Evolutionary conservation across 2,888 invertebrate species (phyloP).

Genomic region (Cactoblastis cactorum): DNA sequence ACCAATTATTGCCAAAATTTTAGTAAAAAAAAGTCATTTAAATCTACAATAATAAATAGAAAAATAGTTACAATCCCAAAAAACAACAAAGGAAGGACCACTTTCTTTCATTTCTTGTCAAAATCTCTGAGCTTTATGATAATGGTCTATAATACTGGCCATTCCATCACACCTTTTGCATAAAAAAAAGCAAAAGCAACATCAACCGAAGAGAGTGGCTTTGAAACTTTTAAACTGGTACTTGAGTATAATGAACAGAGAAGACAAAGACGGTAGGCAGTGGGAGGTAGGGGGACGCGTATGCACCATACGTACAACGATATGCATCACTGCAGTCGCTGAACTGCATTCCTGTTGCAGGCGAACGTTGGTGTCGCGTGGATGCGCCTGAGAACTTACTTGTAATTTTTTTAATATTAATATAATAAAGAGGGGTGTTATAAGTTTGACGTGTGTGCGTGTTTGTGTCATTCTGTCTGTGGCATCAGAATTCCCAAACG

Average conservation of each 20-base stretch:
- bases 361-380: slow-evolving; percentile 40
- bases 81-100: too few relatives aligned
- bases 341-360: slow-evolving; percentile 69
- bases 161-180: background rate
- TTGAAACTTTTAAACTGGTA: slow-evolving; percentile 14
- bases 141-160: background rate
- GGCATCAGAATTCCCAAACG: too few relatives aligned
- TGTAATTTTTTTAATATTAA: too few relatives aligned
- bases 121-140: background rate
- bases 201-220: slow-evolving; percentile 7
- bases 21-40: too few relatives aligned
- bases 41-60: too few relatives aligned
- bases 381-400: slow-evolving; percentile 33
- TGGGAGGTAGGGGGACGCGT: slow-evolving; percentile 37
- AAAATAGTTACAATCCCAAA: too few relatives aligned
- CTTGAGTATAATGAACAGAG: slow-evolving; percentile 42
- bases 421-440: too few relatives aligned
- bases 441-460: too few relatives aligned
- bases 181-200: background rate
- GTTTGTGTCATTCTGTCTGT: too few relatives aligned
- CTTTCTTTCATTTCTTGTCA: too few relatives aligned
- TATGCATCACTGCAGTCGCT: slow-evolving; percentile 75
- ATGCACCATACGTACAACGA: slow-evolving; percentile 67
- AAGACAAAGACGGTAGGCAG: slow-evolving; percentile 61
- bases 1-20: too few relatives aligned